phyloP scores from a whole-genome alignment of 2,797 vertebrate species.

The Centroberyx gerrardi region DNA sequence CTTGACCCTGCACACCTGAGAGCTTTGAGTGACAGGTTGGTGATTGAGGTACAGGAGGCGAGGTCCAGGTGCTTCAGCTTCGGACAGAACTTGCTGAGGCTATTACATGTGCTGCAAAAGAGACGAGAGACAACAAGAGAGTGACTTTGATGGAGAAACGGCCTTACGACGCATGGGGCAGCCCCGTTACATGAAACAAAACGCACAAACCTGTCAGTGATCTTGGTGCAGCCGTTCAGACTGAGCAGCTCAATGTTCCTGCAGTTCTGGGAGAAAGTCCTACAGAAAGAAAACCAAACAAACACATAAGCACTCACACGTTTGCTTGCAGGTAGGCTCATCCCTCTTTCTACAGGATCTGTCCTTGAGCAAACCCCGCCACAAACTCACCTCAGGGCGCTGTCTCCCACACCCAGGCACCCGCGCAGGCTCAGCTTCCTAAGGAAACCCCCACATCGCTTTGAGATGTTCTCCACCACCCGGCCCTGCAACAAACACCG shows the following conservation, averaged over 20 bases:
- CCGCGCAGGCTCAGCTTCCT: constrained; percentile 96
- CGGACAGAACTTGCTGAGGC: constrained; percentile 98
- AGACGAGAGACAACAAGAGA: constrained; percentile 9
- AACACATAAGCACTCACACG: background rate
- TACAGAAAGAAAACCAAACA: constrained; percentile 67
- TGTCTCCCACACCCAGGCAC: constrained; percentile 95
- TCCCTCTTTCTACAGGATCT: no score
- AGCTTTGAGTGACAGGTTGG: constrained; percentile 98
- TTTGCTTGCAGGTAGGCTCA: background rate
- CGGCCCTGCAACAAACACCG: constrained; percentile 87
- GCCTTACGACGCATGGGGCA: background rate
- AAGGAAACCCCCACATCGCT: constrained; percentile 96
- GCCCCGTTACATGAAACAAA: background rate
- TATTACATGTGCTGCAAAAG: constrained; percentile 93
- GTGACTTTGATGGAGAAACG: background rate
- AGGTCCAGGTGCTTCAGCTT: constrained; percentile 98
- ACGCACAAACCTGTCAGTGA: constrained; percentile 92
- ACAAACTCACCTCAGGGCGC: constrained; percentile 90
- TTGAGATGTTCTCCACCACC: constrained; percentile 98
- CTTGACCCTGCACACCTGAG: constrained; percentile 88
- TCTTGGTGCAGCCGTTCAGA: constrained; percentile 98
- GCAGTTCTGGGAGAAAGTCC: constrained; percentile 98
- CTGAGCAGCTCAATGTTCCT: constrained; percentile 97
- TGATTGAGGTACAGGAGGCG: constrained; percentile 98
- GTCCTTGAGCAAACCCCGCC: no score